Percentiles rank a stretch among this genome's conserved stretches.
phyloP scores from a whole-genome alignment of 2,888 invertebrate genomes.

The Ectemnius continuus region DNA sequence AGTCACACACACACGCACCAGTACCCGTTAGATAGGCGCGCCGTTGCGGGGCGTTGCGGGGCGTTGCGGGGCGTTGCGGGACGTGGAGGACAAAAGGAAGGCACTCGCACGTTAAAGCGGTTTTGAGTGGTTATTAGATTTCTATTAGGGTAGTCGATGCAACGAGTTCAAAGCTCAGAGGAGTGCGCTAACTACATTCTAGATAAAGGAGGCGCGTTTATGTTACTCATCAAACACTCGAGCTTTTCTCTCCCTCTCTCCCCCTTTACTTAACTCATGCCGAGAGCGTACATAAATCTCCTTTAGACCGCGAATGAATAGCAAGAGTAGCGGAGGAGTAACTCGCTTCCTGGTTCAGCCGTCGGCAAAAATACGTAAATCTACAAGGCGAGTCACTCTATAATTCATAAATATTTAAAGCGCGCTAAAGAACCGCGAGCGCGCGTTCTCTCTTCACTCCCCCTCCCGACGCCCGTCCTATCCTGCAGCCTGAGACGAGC shows the following conservation, averaged over 20 bases:
- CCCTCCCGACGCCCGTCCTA: constrained; percentile 25
- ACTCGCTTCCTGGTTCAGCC: constrained; percentile 55
- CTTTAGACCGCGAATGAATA: constrained; percentile 54
- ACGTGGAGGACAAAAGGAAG: constrained; percentile 15
- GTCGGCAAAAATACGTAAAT: constrained; percentile 47
- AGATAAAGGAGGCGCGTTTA: too few relatives aligned
- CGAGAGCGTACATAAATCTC: constrained; percentile 58
- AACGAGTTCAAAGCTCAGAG: too few relatives aligned
- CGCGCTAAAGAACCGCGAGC: constrained; percentile 21
- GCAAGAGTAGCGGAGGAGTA: constrained; percentile 39
- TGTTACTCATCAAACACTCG: too few relatives aligned
- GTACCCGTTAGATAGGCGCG: too few relatives aligned
- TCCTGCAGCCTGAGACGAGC: neutral
- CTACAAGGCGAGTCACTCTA: constrained; percentile 49
- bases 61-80: too few relatives aligned
- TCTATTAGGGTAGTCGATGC: constrained; percentile 25
- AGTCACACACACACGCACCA: too few relatives aligned
- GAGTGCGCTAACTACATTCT: too few relatives aligned
- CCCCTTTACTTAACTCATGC: neutral
- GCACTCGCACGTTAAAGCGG: constrained; percentile 31
- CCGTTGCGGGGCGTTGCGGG: too few relatives aligned
- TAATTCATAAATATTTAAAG: constrained; percentile 60
- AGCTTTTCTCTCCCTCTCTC: constrained; percentile 32
- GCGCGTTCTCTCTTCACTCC: constrained; percentile 6
- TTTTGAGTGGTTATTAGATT: constrained; percentile 39